Percentiles rank a stretch among this genome's conserved stretches.
Conservation (phyloP, 2,888 invertebrate genomes). For the Strigamia maritima region DNA sequence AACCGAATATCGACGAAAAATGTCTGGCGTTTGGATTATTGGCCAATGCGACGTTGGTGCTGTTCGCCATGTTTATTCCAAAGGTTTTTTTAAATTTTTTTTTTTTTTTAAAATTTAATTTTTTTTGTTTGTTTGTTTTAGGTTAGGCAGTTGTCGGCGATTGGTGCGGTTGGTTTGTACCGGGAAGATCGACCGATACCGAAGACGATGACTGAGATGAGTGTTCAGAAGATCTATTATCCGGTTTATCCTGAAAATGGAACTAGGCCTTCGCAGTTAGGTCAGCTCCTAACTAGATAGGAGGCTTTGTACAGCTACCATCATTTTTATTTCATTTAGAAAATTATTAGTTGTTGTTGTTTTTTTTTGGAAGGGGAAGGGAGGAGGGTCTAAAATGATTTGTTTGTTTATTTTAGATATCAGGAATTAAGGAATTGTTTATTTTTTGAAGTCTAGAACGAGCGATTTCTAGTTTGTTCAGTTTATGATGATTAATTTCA, state of each 20-base stretch:
- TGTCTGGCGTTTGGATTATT: constrained; percentile 41
- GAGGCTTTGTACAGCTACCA: not conserved
- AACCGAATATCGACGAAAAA: constrained; percentile 31
- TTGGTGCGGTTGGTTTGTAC: constrained; percentile 39
- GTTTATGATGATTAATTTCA: too few species aligned
- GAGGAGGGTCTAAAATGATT: not conserved
- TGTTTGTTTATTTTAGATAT: not conserved
- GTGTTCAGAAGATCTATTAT: constrained; percentile 41
- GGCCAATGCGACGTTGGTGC: constrained; percentile 36
- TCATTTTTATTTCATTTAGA: not conserved
- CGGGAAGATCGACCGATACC: constrained; percentile 37
- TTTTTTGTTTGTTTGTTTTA: not conserved
- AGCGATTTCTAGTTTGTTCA: too few species aligned
- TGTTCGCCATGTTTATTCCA: constrained; percentile 46
- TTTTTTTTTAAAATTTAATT: not conserved
- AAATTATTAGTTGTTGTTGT: too few species aligned
- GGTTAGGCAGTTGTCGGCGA: constrained; percentile 41
- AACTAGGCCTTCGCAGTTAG: constrained; percentile 77
- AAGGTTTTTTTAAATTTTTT: constrained; percentile 50
- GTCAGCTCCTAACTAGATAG: constrained; percentile 32
- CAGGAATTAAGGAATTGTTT: too few species aligned
- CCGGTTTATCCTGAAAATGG: constrained; percentile 42
- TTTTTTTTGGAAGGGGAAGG: too few species aligned
- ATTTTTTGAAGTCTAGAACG: too few species aligned
- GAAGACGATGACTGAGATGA: constrained; percentile 41